Conservation (phyloP, 2,797 vertebrate genomes). For the Sciurus carolinensis region DNA sequence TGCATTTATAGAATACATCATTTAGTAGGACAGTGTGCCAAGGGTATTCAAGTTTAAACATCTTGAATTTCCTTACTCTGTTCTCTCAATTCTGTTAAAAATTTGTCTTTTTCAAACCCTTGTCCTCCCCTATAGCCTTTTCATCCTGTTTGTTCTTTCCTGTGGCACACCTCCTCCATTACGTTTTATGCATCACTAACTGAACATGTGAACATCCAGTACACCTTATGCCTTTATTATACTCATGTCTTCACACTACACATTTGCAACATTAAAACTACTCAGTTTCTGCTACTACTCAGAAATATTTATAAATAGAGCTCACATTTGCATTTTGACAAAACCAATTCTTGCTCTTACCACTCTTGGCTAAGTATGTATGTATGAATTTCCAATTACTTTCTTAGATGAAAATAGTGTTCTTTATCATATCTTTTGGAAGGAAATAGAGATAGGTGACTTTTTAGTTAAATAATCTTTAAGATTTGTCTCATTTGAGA, state of each 20-base stretch:
- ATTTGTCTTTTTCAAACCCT: background rate
- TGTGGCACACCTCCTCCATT: background rate
- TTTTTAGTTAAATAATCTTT: slow-evolving; percentile 52
- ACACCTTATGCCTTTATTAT: background rate
- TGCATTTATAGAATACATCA: background rate
- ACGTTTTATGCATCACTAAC: background rate
- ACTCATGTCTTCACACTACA: background rate
- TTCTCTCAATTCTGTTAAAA: background rate
- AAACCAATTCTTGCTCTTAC: slow-evolving; percentile 39
- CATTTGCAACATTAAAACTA: slow-evolving; percentile 27
- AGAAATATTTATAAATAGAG: slow-evolving; percentile 24
- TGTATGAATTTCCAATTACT: background rate
- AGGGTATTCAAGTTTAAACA: background rate
- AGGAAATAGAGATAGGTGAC: background rate
- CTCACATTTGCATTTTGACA: background rate
- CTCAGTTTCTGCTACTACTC: background rate
- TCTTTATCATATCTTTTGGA: slow-evolving; percentile 21
- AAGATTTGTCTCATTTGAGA: slow-evolving; percentile 34
- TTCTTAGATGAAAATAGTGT: background rate
- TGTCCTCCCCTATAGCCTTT: background rate
- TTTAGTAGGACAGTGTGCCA: background rate
- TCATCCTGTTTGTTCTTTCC: background rate
- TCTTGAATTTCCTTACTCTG: background rate
- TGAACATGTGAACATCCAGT: background rate
- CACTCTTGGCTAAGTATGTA: background rate